These are phyloP conservation scores for Oceanodroma leucorhoa DNA, from an alignment of 2,797 vertebrate genomes.

Conservation along the genomic window DNA sequence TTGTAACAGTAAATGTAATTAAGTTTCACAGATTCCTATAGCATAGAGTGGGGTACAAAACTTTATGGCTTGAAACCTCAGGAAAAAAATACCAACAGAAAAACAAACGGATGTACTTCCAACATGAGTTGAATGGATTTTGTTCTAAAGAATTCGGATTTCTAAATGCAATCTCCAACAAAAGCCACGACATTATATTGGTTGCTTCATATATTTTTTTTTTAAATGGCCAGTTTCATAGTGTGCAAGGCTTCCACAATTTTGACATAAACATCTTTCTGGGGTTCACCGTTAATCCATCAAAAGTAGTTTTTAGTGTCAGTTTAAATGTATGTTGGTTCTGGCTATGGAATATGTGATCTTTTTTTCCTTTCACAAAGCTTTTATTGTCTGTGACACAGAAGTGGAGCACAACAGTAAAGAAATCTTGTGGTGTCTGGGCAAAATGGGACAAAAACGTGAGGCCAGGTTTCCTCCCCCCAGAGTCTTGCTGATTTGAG, in stretches of 20 bases:
- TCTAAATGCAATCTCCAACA: slow-evolving; percentile 15
- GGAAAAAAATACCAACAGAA: slow-evolving; percentile 64
- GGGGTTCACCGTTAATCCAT: background rate
- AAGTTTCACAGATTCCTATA: slow-evolving; percentile 81
- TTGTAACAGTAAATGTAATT: slow-evolving; percentile 84
- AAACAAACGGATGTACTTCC: slow-evolving; percentile 63
- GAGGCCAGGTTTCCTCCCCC: background rate
- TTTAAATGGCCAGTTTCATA: background rate
- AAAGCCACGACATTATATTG: slow-evolving; percentile 10
- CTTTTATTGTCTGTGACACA: slow-evolving; percentile 31
- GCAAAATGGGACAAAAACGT: slow-evolving; percentile 13
- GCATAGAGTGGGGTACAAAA: slow-evolving; percentile 71
- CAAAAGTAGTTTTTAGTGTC: slow-evolving; percentile 3
- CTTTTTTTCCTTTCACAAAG: slow-evolving; percentile 13
- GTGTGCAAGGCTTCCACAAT: background rate
- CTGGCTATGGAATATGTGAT: slow-evolving; percentile 1
- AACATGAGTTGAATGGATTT: slow-evolving; percentile 39
- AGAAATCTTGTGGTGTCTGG: slow-evolving; percentile 12
- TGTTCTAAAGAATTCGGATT: slow-evolving; percentile 53
- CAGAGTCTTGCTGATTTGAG: background rate
- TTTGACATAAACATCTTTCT: background rate
- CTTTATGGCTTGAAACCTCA: slow-evolving; percentile 71
- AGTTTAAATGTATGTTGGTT: slow-evolving; percentile 6
- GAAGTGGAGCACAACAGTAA: background rate
- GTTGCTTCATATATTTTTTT: background rate